Conservation (phyloP, 2,888 invertebrate genomes). For the Clepsis dumicolana region DNA sequence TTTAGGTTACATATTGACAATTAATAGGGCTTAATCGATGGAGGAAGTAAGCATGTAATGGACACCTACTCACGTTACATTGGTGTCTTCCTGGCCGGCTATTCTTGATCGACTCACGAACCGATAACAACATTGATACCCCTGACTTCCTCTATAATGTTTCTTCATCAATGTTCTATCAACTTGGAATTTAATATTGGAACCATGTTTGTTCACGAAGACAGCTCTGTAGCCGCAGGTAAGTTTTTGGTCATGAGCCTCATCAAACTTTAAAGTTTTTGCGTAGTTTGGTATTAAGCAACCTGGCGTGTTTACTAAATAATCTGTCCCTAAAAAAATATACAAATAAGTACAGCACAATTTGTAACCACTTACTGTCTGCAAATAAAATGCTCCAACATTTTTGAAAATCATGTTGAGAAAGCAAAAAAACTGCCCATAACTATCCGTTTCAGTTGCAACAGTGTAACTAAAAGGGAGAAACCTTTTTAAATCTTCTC, state of each 20-base stretch:
- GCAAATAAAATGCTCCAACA: neutral
- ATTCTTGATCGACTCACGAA: conserved; percentile 54
- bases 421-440: too few species aligned
- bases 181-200: conserved; percentile 56
- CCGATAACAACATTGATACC: conserved; percentile 60
- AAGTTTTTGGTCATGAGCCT: conserved; percentile 44
- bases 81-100: conserved; percentile 51
- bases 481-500: too few species aligned
- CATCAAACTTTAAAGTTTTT: conserved; percentile 54
- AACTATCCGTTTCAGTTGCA: too few species aligned
- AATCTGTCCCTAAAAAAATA: conserved; percentile 50
- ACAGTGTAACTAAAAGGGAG: too few species aligned
- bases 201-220: conserved; percentile 52
- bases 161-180: conserved; percentile 51
- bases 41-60: neutral
- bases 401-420: neutral
- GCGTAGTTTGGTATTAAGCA: conserved; percentile 67
- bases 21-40: neutral
- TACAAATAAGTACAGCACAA: neutral
- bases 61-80: conserved; percentile 55
- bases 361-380: neutral
- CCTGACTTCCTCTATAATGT: conserved; percentile 47
- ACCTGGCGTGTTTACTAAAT: conserved; percentile 63
- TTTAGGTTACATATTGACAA: neutral
- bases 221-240: conserved; percentile 60